Percentiles rank a stretch among this genome's conserved stretches.
These are phyloP conservation scores for Lutjanus erythropterus DNA, from an alignment of 2,113 vertebrate genomes.

Conservation along the genomic window DNA sequence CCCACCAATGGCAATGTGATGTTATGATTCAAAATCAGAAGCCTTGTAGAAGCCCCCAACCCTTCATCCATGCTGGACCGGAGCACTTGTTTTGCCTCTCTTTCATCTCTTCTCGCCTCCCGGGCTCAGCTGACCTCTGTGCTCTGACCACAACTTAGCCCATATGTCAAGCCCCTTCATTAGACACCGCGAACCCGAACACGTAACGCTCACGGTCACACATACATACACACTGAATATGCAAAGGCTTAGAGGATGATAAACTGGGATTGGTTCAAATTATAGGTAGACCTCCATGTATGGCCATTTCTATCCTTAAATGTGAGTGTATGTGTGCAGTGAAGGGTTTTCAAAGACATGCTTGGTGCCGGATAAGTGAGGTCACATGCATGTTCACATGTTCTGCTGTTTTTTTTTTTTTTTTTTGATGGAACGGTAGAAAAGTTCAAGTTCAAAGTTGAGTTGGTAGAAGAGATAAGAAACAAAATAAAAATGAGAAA, in stretches of 20 bases:
- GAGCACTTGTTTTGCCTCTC: slow-evolving; percentile 54
- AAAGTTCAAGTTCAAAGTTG: slow-evolving; percentile 49
- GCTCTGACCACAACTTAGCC: slow-evolving; percentile 40
- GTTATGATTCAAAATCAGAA: slow-evolving; percentile 50
- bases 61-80: slow-evolving; percentile 16
- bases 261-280: slow-evolving; percentile 3
- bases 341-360: slow-evolving; percentile 39
- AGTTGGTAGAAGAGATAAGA: not conserved
- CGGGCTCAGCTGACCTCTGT: slow-evolving; percentile 50
- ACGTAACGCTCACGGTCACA: slow-evolving; percentile 29
- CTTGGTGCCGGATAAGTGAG: slow-evolving; percentile 31
- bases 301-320: not conserved
- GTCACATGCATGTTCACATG: slow-evolving; percentile 67
- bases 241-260: not conserved
- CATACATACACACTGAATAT: not conserved
- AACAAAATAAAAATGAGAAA: not conserved
- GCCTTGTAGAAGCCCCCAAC: not conserved
- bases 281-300: not conserved
- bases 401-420: slow-evolving; percentile 27
- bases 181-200: slow-evolving; percentile 60
- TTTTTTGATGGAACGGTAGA: not conserved
- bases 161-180: slow-evolving; percentile 64
- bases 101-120: slow-evolving; percentile 61
- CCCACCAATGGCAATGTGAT: slow-evolving; percentile 10
- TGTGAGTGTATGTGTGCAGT: slow-evolving; percentile 2